phyloP scores from a whole-genome alignment of 1,140 invertebrate genomes.

The Aphidius ervi region DNA sequence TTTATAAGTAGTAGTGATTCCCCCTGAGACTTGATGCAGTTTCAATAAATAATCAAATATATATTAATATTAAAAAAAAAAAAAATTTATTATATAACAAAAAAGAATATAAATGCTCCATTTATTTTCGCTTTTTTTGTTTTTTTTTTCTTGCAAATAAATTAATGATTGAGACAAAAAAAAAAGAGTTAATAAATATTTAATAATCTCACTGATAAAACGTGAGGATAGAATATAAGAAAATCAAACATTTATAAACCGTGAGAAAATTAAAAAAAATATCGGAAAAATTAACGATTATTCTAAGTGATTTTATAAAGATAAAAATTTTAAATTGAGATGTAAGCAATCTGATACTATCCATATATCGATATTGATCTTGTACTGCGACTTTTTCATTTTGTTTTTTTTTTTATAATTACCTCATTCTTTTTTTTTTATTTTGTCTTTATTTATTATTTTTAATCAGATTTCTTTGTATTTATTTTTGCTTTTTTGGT shows the following conservation, averaged over 20 bases:
- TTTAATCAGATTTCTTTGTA: not conserved
- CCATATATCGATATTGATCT: conserved; percentile 18
- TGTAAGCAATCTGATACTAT: conserved; percentile 18
- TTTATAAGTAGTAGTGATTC: no score
- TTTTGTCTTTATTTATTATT: conserved; percentile 8
- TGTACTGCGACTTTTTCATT: conserved; percentile 13
- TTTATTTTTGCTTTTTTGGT: no score
- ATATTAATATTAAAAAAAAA: no score
- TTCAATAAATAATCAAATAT: no score
- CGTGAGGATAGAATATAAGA: conserved; percentile 3
- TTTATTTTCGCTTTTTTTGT: no score
- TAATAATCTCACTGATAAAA: conserved; percentile 2
- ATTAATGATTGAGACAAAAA: not conserved
- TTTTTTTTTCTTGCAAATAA: no score
- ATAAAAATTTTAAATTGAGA: conserved; percentile 23
- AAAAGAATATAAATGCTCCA: no score
- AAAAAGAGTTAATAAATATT: conserved; percentile 1
- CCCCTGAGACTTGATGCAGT: no score
- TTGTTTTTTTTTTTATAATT: conserved; percentile 1
- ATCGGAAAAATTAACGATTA: conserved; percentile 9
- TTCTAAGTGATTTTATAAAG: conserved; percentile 20
- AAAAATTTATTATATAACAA: no score
- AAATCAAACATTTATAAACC: conserved; percentile 2
- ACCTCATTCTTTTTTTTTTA: not conserved
- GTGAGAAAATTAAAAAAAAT: conserved; percentile 1